Evolutionary conservation across 2,888 invertebrate species (phyloP), one percentile per base, ranked within the genome.

Genomic region (Drosophila peninsularis): DNA sequence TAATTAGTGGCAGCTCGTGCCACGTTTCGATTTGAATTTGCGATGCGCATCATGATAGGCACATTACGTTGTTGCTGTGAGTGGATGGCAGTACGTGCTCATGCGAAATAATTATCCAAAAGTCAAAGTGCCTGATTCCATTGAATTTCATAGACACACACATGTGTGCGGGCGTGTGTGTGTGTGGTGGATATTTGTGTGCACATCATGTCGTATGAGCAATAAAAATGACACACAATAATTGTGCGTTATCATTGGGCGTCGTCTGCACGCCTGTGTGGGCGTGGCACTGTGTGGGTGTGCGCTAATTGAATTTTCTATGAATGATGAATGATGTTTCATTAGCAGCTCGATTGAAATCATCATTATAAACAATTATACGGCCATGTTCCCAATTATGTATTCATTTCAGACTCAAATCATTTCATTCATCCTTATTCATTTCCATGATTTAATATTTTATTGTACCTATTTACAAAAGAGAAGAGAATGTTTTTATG

Each of bases 131-230:
- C 45, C 64, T 65, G 77, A 85, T 85, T 80, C 52, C 71, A 80
- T 82, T 78, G 30, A 14, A 30, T 45, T 54, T 47, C 32, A 72
- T n/a, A 37, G 6, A 24, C 24, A 44, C 21, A 24, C 7, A 36
- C 1, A 39, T 13, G 10, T 19, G 19, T 34, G 49, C 34, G 30
- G 34, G 19, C 34, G 49, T 34, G 14, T 14, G 34, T n/a, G 36
- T 14, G 13, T 27, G 24, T 24, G 2, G 24, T 19, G 19, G 5
- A 30, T 53, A 75, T 88, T 74, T 77, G 73, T 65, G 70, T 79
- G 87, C 77, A 62, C 72, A 75, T 47, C 89, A 71, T 57, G 79
- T 68, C 89, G 79, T 73, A 88, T 79, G 49, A 65, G 88, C 70
- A 84, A 77, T 89, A 81, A 75, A 87, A 81, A 64, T 75, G 68